These are phyloP conservation scores for Saturnia japonica DNA, from an alignment of 2,888 invertebrate genomes.

Conservation along the genomic window DNA sequence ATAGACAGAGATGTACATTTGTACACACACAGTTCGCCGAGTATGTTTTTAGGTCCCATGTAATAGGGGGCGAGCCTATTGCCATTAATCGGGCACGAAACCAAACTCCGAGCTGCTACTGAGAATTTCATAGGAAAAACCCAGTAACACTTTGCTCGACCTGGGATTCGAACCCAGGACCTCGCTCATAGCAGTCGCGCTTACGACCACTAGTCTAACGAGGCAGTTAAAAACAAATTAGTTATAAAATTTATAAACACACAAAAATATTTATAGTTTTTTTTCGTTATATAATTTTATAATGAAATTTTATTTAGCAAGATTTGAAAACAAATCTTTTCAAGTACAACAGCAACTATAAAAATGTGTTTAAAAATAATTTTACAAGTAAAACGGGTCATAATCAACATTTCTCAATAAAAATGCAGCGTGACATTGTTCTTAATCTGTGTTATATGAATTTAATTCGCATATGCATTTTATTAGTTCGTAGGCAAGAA, in stretches of 20 bases:
- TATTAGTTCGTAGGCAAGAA: constrained; percentile 40
- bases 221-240: too few relatives aligned
- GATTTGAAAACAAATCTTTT: not conserved
- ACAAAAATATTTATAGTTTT: not conserved
- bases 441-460: constrained; percentile 32
- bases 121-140: too few relatives aligned
- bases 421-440: constrained; percentile 36
- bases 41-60: too few relatives aligned
- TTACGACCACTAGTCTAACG: too few relatives aligned
- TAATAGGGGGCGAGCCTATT: too few relatives aligned
- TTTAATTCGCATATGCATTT: constrained; percentile 34
- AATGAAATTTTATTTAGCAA: not conserved
- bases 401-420: constrained; percentile 28
- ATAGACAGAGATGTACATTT: too few relatives aligned
- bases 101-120: too few relatives aligned
- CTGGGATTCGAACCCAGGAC: too few relatives aligned
- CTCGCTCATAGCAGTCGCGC: too few relatives aligned
- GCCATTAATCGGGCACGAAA: too few relatives aligned
- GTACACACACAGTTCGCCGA: too few relatives aligned
- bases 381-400: constrained; percentile 33
- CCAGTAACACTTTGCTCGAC: too few relatives aligned
- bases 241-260: not conserved
- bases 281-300: not conserved
- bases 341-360: constrained; percentile 3
- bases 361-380: constrained; percentile 20